These are phyloP conservation scores for Herpetotheres cachinnans DNA, from an alignment of 2,113 vertebrate genomes.

Conservation along the genomic window DNA sequence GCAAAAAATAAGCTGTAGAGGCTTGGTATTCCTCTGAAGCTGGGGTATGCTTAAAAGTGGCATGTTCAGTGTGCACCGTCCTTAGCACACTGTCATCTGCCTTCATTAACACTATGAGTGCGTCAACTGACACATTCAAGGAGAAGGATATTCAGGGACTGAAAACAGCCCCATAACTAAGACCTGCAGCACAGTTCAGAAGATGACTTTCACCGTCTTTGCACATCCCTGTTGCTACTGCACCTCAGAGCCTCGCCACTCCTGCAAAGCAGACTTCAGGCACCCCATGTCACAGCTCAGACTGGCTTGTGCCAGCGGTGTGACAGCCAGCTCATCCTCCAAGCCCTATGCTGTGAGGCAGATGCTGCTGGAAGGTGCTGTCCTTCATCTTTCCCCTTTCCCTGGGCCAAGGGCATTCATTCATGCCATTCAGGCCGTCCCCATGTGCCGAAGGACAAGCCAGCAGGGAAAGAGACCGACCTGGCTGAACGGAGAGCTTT, in stretches of 20 bases:
- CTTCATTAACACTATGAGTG: not conserved
- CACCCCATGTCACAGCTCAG: accelerated
- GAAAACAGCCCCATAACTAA: not conserved
- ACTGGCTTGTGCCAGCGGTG: not conserved
- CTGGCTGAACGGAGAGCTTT: too few species aligned
- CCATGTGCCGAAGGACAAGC: too few species aligned
- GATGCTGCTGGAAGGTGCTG: not conserved
- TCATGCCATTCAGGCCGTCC: too few species aligned
- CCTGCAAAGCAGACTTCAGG: not conserved
- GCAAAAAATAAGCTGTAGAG: not conserved
- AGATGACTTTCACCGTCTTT: not conserved
- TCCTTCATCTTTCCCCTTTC: not conserved
- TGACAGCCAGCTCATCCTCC: not conserved
- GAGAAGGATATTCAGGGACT: not conserved
- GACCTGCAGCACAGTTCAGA: not conserved
- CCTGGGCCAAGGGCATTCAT: not conserved
- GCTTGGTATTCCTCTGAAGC: not conserved
- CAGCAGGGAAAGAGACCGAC: too few species aligned
- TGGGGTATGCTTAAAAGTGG: not conserved
- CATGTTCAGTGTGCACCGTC: not conserved
- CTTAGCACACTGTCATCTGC: not conserved
- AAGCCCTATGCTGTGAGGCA: accelerated
- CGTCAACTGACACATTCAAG: accelerated
- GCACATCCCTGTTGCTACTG: not conserved
- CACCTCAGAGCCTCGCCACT: accelerated